These are phyloP conservation scores for Platichthys flesus DNA, from an alignment of 2,113 vertebrate genomes.

Conservation along the genomic window DNA sequence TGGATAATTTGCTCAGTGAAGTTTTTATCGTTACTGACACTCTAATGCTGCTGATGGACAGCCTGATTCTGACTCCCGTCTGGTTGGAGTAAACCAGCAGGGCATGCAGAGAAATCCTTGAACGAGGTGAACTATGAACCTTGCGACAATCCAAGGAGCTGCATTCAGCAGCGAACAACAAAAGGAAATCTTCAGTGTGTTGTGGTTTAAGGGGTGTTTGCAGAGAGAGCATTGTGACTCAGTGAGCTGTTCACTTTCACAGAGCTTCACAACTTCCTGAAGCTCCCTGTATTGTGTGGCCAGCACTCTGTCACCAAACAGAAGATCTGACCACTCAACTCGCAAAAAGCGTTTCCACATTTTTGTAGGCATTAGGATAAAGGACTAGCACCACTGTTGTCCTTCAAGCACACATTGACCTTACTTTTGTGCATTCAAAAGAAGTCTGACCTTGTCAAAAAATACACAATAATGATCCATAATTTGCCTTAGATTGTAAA, in stretches of 20 bases:
- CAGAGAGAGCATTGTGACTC: constrained; percentile 70
- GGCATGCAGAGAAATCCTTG: constrained; percentile 46
- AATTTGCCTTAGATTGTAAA: constrained; percentile 66
- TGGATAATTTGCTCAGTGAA: constrained; percentile 16
- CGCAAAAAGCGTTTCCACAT: constrained; percentile 58
- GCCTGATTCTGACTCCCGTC: constrained; percentile 45
- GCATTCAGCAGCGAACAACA: constrained; percentile 45
- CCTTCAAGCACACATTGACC: constrained; percentile 54
- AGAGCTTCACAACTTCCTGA: constrained; percentile 78
- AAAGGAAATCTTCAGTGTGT: constrained; percentile 64
- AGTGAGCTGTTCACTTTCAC: constrained; percentile 76
- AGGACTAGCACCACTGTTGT: constrained; percentile 56
- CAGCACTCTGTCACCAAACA: constrained; percentile 60
- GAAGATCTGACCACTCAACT: constrained; percentile 62
- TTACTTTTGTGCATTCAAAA: constrained; percentile 60
- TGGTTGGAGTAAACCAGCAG: constrained; percentile 42
- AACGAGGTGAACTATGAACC: constrained; percentile 74
- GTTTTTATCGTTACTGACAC: background rate
- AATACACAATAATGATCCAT: constrained; percentile 46
- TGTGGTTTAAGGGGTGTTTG: constrained; percentile 76
- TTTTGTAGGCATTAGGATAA: constrained; percentile 65
- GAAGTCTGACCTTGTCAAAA: constrained; percentile 30
- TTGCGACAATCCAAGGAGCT: constrained; percentile 42
- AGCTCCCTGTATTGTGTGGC: constrained; percentile 68
- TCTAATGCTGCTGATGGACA: background rate